Evolutionary conservation across 2,888 invertebrate genomes (phyloP).

Genomic region (Podabrus alpinus): DNA sequence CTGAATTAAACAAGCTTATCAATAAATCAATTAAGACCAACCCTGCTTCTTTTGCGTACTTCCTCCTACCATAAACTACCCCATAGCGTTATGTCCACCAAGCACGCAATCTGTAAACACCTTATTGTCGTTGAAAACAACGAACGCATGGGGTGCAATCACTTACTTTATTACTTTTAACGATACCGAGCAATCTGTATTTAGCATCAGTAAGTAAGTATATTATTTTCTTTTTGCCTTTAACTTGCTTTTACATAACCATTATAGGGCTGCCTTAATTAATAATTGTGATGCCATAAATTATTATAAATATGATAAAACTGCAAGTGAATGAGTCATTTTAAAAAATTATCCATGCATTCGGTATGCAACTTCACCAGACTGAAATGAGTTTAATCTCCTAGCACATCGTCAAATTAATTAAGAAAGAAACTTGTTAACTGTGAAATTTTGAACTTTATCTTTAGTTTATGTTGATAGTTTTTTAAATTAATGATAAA

Average conservation of each 20-base stretch:
- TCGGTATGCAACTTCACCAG: neutral
- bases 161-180: slow-evolving; percentile 33
- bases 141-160: slow-evolving; percentile 33
- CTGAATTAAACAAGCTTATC: slow-evolving; percentile 38
- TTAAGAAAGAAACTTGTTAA: neutral
- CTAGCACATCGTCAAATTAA: neutral
- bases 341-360: neutral
- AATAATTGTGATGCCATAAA: neutral
- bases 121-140: slow-evolving; percentile 37
- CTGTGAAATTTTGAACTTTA: neutral
- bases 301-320: neutral
- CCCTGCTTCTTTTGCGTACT: slow-evolving; percentile 35
- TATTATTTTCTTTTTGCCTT: slow-evolving; percentile 18
- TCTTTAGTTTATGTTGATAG: neutral
- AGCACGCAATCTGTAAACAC: slow-evolving; percentile 43
- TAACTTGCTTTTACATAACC: slow-evolving; percentile 5
- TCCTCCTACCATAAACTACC: slow-evolving; percentile 36
- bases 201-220: slow-evolving; percentile 17
- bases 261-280: slow-evolving; percentile 11
- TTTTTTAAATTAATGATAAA: neutral
- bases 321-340: neutral
- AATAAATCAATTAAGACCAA: slow-evolving; percentile 43
- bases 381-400: neutral
- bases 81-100: slow-evolving; percentile 37
- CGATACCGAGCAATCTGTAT: slow-evolving; percentile 21